A percentile compares a stretch with the other conserved stretches of the same genome.
These are phyloP conservation scores for Sebastes vulpes DNA, from an alignment of 2,797 vertebrate genomes.

Conservation along the genomic window DNA sequence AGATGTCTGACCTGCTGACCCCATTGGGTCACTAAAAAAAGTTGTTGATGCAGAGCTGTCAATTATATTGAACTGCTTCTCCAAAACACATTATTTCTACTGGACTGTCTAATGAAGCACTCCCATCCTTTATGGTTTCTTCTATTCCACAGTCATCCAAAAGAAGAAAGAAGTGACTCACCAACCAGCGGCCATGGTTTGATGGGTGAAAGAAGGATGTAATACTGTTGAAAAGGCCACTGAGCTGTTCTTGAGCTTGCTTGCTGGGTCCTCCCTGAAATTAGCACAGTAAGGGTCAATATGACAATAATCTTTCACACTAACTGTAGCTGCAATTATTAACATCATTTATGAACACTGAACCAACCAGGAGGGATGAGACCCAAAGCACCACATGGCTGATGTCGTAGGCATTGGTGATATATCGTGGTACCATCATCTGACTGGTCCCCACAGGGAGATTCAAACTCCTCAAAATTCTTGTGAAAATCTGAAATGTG, in stretches of 20 bases:
- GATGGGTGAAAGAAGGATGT: constrained; percentile 98
- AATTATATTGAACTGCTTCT: background rate
- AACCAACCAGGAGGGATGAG: constrained; percentile 94
- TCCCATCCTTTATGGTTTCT: background rate
- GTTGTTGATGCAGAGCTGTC: background rate
- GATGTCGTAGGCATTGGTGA: constrained; percentile 96
- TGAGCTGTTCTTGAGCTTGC: constrained; percentile 93
- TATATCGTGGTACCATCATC: constrained; percentile 92
- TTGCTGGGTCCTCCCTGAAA: constrained; percentile 96
- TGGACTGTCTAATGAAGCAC: background rate
- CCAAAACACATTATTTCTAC: background rate
- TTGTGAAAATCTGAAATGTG: constrained; percentile 93
- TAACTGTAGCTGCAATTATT: background rate
- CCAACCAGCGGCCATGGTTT: constrained; percentile 98
- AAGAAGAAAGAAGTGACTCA: constrained; percentile 79
- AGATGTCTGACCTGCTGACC: background rate
- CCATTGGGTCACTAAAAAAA: background rate
- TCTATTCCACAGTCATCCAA: constrained; percentile 1
- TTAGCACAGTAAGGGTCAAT: background rate
- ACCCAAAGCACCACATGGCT: constrained; percentile 96
- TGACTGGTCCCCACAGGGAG: constrained; percentile 97
- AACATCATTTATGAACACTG: background rate
- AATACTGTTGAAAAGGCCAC: constrained; percentile 96
- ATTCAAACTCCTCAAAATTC: constrained; percentile 95
- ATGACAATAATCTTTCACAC: background rate